These are phyloP conservation scores for Nasua narica DNA, from an alignment of 2,797 vertebrate species.

Conservation along the genomic window DNA sequence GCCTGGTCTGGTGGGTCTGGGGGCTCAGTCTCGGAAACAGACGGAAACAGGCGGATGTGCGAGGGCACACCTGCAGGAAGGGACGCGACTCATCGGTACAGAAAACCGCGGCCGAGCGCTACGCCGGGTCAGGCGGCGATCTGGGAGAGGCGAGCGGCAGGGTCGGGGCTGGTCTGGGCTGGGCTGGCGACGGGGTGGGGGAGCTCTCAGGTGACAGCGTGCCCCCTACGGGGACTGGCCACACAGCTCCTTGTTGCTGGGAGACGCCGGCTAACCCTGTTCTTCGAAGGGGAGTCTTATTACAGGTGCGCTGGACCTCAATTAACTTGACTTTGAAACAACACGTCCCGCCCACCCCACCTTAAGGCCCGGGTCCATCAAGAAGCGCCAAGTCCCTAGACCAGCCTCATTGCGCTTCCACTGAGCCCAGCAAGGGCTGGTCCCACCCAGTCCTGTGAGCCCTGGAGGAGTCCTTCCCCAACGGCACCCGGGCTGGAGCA, in stretches of 20 bases:
- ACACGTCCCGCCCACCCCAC: too few relatives aligned
- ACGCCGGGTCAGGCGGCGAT: too few relatives aligned
- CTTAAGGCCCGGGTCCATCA: too few relatives aligned
- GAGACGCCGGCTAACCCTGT: not conserved
- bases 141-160: not conserved
- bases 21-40: not conserved
- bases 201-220: rapidly evolving
- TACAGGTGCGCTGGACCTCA: rapidly evolving
- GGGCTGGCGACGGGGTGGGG: rapidly evolving
- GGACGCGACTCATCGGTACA: not conserved
- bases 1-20: rapidly evolving
- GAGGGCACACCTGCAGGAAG: rapidly evolving
- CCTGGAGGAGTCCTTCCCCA: not conserved
- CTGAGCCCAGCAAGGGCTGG: not conserved
- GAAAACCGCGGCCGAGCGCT: too few relatives aligned
- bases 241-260: rapidly evolving
- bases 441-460: not conserved
- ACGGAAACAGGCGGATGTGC: too few relatives aligned
- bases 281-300: not conserved
- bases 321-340: not conserved
- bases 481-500: too few relatives aligned
- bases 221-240: rapidly evolving
- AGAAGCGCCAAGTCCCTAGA: too few relatives aligned
- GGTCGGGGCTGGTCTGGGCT: too few relatives aligned
- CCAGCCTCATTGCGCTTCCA: rapidly evolving